phyloP scores from a whole-genome alignment of 2,888 invertebrate genomes.

The Cerceris rybyensis region DNA sequence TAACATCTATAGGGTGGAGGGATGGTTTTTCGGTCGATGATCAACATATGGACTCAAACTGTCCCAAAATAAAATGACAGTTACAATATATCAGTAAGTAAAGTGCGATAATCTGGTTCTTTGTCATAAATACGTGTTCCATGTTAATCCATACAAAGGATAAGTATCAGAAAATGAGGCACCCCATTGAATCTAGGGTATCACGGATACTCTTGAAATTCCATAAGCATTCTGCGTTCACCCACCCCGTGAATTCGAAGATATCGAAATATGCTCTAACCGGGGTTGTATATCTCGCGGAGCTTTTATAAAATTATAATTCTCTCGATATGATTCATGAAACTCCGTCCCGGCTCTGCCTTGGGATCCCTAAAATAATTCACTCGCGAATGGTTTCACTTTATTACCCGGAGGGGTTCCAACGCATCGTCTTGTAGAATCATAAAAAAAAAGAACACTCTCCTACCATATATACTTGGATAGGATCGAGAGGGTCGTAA shows the following conservation, averaged over 20 bases:
- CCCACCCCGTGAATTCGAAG: conserved; percentile 4
- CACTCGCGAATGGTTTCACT: conserved; percentile 15
- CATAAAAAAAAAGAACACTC: conserved; percentile 8
- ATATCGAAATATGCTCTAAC: conserved; percentile 6
- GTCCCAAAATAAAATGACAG: too few relatives aligned
- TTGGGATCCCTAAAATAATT: conserved; percentile 18
- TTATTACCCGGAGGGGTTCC: conserved; percentile 21
- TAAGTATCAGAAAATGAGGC: too few relatives aligned
- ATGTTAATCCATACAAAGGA: too few relatives aligned
- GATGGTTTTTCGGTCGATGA: too few relatives aligned
- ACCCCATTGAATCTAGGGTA: too few relatives aligned
- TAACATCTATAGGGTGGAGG: too few relatives aligned
- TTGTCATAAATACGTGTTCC: too few relatives aligned
- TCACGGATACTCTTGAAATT: background rate
- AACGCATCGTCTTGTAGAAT: conserved; percentile 5
- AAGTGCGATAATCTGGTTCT: too few relatives aligned
- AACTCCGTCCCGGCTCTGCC: background rate
- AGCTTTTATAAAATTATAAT: conserved; percentile 15
- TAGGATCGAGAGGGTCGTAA: conserved; percentile 32
- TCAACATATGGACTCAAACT: too few relatives aligned
- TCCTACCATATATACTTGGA: conserved; percentile 30
- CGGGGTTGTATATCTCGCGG: background rate
- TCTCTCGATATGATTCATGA: conserved; percentile 11
- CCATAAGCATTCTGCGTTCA: background rate
- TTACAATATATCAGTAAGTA: too few relatives aligned